Percentiles rank a stretch among this genome's conserved stretches.
Conservation (phyloP, 2,113 vertebrate species). For the Dipodomys ordii region DNA sequence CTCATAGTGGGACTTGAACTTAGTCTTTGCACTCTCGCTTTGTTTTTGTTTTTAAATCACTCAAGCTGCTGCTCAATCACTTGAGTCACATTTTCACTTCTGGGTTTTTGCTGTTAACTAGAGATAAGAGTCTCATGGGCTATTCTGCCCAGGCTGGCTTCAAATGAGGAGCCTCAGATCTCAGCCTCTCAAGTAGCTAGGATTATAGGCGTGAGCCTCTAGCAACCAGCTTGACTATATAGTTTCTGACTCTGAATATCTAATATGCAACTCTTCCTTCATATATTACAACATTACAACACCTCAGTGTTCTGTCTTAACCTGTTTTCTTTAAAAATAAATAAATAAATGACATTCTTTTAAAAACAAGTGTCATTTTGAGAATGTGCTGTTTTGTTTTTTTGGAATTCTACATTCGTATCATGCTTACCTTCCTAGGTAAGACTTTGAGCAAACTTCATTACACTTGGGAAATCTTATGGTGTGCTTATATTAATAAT, state of each 20-base stretch:
- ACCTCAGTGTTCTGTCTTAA: background rate
- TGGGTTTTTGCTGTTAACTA: too few relatives aligned
- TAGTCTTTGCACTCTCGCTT: too few relatives aligned
- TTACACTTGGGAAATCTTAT: background rate
- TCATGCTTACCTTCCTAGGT: background rate
- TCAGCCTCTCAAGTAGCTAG: too few relatives aligned
- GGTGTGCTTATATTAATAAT: slow-evolving; percentile 46
- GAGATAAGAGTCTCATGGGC: too few relatives aligned
- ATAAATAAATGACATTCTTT: background rate
- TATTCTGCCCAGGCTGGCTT: too few relatives aligned
- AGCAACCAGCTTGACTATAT: background rate
- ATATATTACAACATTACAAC: background rate
- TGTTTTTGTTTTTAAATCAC: too few relatives aligned
- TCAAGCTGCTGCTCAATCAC: too few relatives aligned
- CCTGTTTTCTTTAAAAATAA: slow-evolving; percentile 5
- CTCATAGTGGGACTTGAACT: too few relatives aligned
- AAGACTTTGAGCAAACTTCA: slow-evolving; percentile 17
- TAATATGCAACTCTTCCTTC: background rate
- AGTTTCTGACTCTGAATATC: background rate
- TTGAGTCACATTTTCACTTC: too few relatives aligned
- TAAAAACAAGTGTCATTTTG: background rate
- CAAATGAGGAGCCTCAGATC: too few relatives aligned
- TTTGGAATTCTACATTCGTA: slow-evolving; percentile 33
- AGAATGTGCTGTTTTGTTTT: background rate
- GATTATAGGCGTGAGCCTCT: too few relatives aligned